Conservation (phyloP, 2,113 vertebrate genomes). For the Aegithalos caudatus region DNA sequence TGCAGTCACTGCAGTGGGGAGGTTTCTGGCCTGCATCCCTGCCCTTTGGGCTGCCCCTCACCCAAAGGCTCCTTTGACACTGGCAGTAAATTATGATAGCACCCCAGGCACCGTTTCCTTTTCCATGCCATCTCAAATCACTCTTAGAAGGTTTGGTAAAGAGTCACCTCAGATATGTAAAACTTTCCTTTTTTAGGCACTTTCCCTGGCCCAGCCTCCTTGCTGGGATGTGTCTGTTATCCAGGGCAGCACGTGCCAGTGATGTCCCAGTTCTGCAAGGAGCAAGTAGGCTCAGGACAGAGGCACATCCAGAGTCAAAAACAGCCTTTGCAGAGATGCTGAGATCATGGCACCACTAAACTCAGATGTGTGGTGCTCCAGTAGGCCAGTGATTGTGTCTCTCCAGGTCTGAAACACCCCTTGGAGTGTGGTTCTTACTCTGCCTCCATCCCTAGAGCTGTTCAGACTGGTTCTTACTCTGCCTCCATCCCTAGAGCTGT, state of each 20-base stretch:
- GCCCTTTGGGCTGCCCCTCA: neutral
- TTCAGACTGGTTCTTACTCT: neutral
- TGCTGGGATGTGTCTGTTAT: neutral
- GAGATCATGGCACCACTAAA: neutral
- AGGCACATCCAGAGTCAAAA: neutral
- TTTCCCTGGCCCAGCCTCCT: neutral
- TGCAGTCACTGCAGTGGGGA: neutral
- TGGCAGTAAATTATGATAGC: neutral
- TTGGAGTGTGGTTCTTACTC: neutral
- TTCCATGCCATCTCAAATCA: neutral
- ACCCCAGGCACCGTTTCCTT: neutral
- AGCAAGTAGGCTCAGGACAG: neutral
- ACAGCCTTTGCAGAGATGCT: neutral
- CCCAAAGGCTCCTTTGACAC: neutral
- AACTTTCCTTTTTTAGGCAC: neutral
- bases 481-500: neutral
- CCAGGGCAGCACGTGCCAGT: neutral
- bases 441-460: neutral
- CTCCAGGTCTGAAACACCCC: neutral
- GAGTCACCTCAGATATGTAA: neutral
- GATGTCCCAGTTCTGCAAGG: neutral
- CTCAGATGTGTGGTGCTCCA: neutral
- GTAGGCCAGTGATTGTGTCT: neutral
- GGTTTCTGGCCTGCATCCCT: neutral
- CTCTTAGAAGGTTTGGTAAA: neutral